phyloP scores from a whole-genome alignment of 2,888 invertebrate genomes.

The Troides helena region DNA sequence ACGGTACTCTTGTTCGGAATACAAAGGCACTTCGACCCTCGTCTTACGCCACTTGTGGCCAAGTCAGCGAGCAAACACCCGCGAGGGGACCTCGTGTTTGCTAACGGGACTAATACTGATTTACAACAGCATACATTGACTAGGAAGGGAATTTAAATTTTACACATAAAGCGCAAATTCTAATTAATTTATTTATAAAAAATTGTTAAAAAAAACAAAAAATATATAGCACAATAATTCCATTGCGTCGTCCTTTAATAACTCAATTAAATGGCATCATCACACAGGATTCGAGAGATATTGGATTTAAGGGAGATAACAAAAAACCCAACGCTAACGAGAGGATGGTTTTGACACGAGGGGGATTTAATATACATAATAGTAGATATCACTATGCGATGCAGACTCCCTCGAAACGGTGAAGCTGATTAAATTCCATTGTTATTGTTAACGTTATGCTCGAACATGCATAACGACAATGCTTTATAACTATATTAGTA shows the following conservation, averaged over 20 bases:
- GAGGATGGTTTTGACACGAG: conserved; percentile 51
- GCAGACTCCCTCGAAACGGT: conserved; percentile 53
- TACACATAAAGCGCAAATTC: neutral
- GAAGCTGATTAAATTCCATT: conserved; percentile 71
- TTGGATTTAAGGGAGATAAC: conserved; percentile 50
- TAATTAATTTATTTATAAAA: too few relatives aligned
- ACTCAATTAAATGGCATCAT: conserved; percentile 72
- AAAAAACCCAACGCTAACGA: conserved; percentile 50
- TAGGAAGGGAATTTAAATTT: conserved; percentile 8
- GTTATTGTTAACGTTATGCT: conserved; percentile 60
- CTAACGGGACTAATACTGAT: conserved; percentile 34
- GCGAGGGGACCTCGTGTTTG: conserved; percentile 46
- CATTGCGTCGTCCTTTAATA: conserved; percentile 46
- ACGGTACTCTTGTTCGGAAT: conserved; percentile 44
- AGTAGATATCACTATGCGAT: conserved; percentile 58
- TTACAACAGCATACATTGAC: conserved; percentile 12
- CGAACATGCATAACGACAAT: conserved; percentile 42
- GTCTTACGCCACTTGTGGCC: conserved; percentile 61
- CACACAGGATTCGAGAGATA: conserved; percentile 51
- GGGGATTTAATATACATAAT: conserved; percentile 51
- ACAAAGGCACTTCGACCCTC: conserved; percentile 59
- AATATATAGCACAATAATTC: neutral
- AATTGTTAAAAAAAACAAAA: neutral
- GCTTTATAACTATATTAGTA: neutral
- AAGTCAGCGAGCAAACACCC: conserved; percentile 63